These are phyloP conservation scores for Patiria pectinifera DNA, from an alignment of 53 echinoderm and acorn worm species.

Conservation along the genomic window DNA sequence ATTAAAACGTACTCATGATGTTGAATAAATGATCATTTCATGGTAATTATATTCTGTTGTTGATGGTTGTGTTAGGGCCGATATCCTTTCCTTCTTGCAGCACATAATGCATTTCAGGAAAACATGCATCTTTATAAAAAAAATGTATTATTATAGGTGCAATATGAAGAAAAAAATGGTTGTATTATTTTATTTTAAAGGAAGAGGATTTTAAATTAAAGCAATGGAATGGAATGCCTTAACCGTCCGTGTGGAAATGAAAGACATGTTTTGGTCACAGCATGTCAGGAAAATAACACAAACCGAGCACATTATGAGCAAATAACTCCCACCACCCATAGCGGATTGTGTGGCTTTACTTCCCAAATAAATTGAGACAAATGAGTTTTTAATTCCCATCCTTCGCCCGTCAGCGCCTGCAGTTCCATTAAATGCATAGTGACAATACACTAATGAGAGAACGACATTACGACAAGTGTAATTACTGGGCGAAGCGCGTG, in stretches of 20 bases:
- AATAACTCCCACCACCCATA: not conserved
- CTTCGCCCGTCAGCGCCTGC: not conserved
- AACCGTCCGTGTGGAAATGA: not conserved
- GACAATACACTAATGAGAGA: constrained; percentile 38
- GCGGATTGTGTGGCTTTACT: constrained; percentile 1
- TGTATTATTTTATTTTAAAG: no score
- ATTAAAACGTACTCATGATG: no score
- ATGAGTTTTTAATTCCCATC: constrained; percentile 53
- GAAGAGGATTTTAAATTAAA: no score
- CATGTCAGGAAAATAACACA: not conserved
- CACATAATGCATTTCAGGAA: no score
- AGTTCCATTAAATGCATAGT: constrained; percentile 22
- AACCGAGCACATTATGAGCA: not conserved
- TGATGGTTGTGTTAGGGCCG: no score
- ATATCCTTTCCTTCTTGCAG: no score
- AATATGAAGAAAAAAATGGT: no score
- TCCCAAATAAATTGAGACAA: constrained; percentile 40
- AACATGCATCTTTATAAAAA: no score
- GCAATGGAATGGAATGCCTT: not conserved
- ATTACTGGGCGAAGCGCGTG: constrained; percentile 27
- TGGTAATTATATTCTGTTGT: no score
- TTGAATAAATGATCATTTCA: no score
- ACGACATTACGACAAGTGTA: constrained; percentile 40
- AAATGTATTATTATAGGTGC: no score
- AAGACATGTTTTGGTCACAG: not conserved